Conservation (phyloP, 2,113 vertebrate genomes). For the Nicator chloris region DNA sequence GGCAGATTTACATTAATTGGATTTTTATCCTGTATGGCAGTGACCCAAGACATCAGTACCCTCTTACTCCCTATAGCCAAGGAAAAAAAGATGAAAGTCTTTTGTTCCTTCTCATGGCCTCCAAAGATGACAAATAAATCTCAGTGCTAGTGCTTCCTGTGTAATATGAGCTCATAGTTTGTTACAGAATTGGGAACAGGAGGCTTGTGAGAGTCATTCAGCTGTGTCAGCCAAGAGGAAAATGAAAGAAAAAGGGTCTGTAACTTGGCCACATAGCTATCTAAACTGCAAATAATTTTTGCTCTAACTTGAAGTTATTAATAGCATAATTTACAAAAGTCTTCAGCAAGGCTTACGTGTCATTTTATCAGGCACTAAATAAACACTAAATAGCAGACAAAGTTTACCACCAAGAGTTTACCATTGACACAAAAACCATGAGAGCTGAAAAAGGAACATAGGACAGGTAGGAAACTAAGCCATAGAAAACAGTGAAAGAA, state of each 20-base stretch:
- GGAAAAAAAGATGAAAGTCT: conserved; percentile 4
- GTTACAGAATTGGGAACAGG: not conserved
- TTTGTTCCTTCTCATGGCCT: conserved; percentile 14
- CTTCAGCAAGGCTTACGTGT: not conserved
- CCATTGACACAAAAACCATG: not conserved
- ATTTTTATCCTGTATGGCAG: conserved; percentile 8
- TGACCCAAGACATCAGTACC: not conserved
- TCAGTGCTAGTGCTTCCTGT: not conserved
- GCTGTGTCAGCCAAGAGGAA: not conserved
- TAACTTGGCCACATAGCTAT: not conserved
- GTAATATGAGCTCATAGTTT: not conserved
- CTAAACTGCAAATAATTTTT: not conserved
- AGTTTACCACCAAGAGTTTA: not conserved
- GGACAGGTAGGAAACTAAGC: not conserved
- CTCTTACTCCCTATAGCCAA: not conserved
- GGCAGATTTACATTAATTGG: conserved; percentile 33
- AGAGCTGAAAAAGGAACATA: not conserved
- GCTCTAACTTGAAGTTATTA: not conserved
- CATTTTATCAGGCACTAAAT: not conserved
- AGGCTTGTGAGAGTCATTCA: not conserved
- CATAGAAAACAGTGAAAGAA: not conserved
- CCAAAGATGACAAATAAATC: conserved; percentile 21
- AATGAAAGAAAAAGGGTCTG: not conserved
- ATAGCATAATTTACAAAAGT: conserved; percentile 7
- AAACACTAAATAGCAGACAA: conserved; percentile 7